Base-by-base conservation (phyloP, 2,113 vertebrate genomes). In the Petrocephalus zakoni region DNA sequence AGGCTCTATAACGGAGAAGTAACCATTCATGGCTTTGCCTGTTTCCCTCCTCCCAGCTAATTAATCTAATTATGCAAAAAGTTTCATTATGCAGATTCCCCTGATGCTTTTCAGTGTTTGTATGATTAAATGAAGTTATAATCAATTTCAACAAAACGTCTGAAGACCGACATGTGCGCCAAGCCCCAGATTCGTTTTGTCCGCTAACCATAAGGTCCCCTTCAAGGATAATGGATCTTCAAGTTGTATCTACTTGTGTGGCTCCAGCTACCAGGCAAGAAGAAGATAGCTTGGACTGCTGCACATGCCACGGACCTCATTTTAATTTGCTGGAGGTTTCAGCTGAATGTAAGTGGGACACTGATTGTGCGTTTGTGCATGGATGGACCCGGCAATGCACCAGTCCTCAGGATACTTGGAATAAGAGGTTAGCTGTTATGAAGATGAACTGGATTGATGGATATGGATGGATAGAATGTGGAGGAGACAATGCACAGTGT, bases 31-130 rank as follows among this genome's bases (percentile, higher is more conserved):
- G 55, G 46, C 19, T 1, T 22, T 7, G 15, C 21, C 37, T 49
- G 46, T 9, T 49, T 49, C 81, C 46, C 46, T 9, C 37, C 11
- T 11, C 81, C 46, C 81, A 49, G 81, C 21, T 22, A 82, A 82
- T 82, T 82, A 83, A 83, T 47, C 81, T 83, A 22, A 83, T 49
- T 49, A 42, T 46, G 46, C 81, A 83, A 49, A 47, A 83, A 83
- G 46, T 83, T 78, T 47, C 34, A 83, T 22, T 83, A 49, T 83
- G 81, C 46, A 46, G 21, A 47, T 47, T 83, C 46, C 46, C 46
- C 46, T 49, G 34, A 83, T n/a, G 46, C 42, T 83, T 46, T 19
- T 83, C 21, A 83, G 81, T 83, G 37, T 49, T 49, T 22, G 9
- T 47, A 83, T 22, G 22, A 47, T 83, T 83, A 83, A 83, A 83